Evolutionary conservation across 1,140 invertebrate species (phyloP).

Genomic region (Meloidogyne hapla): DNA sequence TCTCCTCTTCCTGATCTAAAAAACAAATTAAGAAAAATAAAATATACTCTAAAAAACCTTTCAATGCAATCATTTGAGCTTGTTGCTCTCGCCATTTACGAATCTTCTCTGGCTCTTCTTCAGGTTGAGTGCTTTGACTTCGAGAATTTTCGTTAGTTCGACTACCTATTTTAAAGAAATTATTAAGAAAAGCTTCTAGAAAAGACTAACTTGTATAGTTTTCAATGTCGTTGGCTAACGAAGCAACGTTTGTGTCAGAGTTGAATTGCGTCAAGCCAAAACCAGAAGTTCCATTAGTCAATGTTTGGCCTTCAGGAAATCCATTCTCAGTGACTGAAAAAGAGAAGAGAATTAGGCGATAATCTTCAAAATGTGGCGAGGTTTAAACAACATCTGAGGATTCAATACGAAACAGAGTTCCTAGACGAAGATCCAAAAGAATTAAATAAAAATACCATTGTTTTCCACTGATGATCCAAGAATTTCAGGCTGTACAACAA

Average conservation of each 20-base stretch:
- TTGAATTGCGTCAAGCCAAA: conserved; percentile 38
- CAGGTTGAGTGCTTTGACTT: conserved; percentile 26
- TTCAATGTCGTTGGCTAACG: background rate
- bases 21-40: conserved; percentile 20
- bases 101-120: conserved; percentile 55
- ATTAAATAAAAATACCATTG: conserved; percentile 13
- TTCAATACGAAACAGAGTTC: too few species aligned
- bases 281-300: conserved; percentile 29
- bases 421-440: too few species aligned
- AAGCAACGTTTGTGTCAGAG: conserved; percentile 19
- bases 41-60: conserved; percentile 35
- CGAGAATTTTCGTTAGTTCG: conserved; percentile 21
- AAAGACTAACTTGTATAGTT: background rate
- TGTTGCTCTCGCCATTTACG: conserved; percentile 55
- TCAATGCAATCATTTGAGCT: conserved; percentile 41
- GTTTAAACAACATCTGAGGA: too few species aligned
- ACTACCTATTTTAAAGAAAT: background rate
- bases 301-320: background rate
- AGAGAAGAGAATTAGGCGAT: background rate
- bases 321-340: background rate
- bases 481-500: conserved; percentile 11
- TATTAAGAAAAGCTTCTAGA: too few species aligned
- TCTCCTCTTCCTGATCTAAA: conserved; percentile 46
- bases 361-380: background rate
- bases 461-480: background rate